These are phyloP conservation scores for Gadopsis bispinosus DNA, from an alignment of 2,797 vertebrate genomes.

Conservation along the genomic window DNA sequence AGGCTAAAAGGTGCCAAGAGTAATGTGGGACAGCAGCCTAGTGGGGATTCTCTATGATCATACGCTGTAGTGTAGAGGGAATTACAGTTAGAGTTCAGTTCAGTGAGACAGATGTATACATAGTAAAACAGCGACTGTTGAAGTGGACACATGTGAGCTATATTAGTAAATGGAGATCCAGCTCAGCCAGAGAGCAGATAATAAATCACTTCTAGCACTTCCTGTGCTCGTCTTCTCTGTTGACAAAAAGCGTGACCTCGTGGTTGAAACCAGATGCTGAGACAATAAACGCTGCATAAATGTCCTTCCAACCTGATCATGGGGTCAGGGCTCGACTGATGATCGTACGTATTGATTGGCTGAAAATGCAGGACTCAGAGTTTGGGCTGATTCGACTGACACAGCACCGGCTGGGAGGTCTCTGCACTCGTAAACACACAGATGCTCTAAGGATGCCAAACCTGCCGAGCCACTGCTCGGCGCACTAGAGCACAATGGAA, in stretches of 20 bases:
- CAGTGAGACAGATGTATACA: constrained; percentile 34
- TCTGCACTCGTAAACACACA: constrained; percentile 16
- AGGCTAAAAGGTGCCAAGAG: constrained; percentile 64
- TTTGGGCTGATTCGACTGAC: constrained; percentile 56
- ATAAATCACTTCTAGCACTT: constrained; percentile 50
- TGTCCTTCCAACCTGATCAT: constrained; percentile 69
- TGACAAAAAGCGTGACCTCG: constrained; percentile 34
- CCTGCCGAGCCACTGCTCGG: constrained; percentile 41
- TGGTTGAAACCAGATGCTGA: constrained; percentile 65
- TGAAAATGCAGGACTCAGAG: constrained; percentile 73
- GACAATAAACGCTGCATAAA: constrained; percentile 61
- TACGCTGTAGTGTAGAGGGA: constrained; percentile 33
- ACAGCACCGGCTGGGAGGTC: constrained; percentile 10
- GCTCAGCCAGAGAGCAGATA: constrained; percentile 41
- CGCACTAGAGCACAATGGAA: constrained; percentile 16
- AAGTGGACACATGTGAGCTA: constrained; percentile 42
- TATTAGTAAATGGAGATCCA: constrained; percentile 38
- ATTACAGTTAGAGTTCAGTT: constrained; percentile 56
- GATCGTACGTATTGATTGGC: constrained; percentile 72
- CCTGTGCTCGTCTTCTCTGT: constrained; percentile 44
- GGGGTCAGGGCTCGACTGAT: constrained; percentile 71
- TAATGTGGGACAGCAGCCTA: constrained; percentile 65
- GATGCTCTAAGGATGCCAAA: constrained; percentile 41
- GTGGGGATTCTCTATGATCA: constrained; percentile 63
- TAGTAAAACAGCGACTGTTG: constrained; percentile 25